Percentiles rank a stretch among this genome's conserved stretches.
These are phyloP conservation scores for Sebastes cheni DNA, from an alignment of 2,797 vertebrate species.

Conservation along the genomic window DNA sequence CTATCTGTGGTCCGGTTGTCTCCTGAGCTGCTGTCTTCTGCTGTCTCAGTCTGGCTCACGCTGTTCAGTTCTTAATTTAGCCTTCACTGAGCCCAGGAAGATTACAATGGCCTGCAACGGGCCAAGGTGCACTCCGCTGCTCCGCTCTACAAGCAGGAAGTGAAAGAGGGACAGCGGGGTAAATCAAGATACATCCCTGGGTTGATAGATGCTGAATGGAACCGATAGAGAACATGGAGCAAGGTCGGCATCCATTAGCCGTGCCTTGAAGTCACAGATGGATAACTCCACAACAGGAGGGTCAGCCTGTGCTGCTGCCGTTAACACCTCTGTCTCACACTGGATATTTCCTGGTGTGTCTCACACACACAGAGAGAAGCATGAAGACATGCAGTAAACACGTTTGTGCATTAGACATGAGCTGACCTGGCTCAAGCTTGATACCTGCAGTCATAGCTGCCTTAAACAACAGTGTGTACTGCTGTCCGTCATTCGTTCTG, in stretches of 20 bases:
- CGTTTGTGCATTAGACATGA: neutral
- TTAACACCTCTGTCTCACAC: slow-evolving; percentile 33
- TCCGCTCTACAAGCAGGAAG: slow-evolving; percentile 49
- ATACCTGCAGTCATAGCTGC: too few relatives aligned
- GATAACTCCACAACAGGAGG: slow-evolving; percentile 54
- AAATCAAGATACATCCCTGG: slow-evolving; percentile 77
- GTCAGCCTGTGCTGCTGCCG: slow-evolving; percentile 33
- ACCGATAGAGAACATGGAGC: slow-evolving; percentile 70
- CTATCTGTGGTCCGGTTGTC: slow-evolving; percentile 30
- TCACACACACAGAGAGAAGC: neutral
- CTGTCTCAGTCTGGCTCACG: slow-evolving; percentile 35
- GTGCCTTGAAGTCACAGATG: slow-evolving; percentile 64
- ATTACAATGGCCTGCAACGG: slow-evolving; percentile 50
- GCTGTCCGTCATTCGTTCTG: too few relatives aligned
- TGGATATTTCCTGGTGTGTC: slow-evolving; percentile 19
- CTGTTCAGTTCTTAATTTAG: slow-evolving; percentile 68
- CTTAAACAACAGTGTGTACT: too few relatives aligned
- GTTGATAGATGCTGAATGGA: slow-evolving; percentile 76
- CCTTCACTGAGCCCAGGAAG: slow-evolving; percentile 48
- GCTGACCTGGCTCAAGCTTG: neutral
- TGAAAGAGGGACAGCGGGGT: slow-evolving; percentile 44
- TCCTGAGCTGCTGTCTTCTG: slow-evolving; percentile 51
- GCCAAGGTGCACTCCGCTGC: slow-evolving; percentile 39
- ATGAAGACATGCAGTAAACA: neutral
- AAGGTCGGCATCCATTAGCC: slow-evolving; percentile 78